Base-by-base conservation (phyloP, 2,113 vertebrate genomes). In the Chrysochloris asiatica region DNA sequence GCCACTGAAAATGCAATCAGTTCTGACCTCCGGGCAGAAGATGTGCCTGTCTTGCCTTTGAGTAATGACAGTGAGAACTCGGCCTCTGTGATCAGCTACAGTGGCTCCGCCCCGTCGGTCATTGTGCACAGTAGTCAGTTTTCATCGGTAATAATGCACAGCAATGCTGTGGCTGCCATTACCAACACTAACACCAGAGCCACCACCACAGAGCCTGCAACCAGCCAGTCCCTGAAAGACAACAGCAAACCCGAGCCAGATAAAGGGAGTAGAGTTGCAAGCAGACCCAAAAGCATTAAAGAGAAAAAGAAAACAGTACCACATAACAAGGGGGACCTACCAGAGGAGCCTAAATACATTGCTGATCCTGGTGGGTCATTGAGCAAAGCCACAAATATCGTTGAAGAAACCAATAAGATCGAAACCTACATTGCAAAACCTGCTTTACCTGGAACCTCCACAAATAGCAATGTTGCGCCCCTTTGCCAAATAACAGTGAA, bases 401-500 rank as follows among this genome's bases (percentile, higher is more conserved):
- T 96, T 26, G 93, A 96, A 76, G 93, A 97, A 63, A 97, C 96
- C 0, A 97, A 98, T 92, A 99, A 99, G 97, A 99, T 98, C 4
- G 99, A 99, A 97, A 99, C 99, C 0, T 99, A 99, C 43, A 99
- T 99, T 61, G 99, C 99, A 77, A 99, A 99, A 95, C 99, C 99
- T 19, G 99, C 99, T 63, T 98, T 99, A 75, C 99, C 98, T 1
- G 99, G 99, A 73, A 99, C 99, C 45, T 99, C 99, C 65, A 94
- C 98, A 28, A 98, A 98, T 65, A 99, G 98, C 94, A 98, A 97
- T 0, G 97, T 99, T 0, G 98, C 99, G 0, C 99, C 99, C 7
- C 98, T 99, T 43, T 99, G 99, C 97, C 99, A 99, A 94, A 99
- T 99, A 95, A 99, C 99, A 28, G 99, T 99, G 76, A 99, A 99